A percentile compares a stretch with the other conserved stretches of the same genome.
These are phyloP conservation scores for Nomada ferruginata DNA, from an alignment of 2,888 invertebrate genomes.

Conservation along the genomic window DNA sequence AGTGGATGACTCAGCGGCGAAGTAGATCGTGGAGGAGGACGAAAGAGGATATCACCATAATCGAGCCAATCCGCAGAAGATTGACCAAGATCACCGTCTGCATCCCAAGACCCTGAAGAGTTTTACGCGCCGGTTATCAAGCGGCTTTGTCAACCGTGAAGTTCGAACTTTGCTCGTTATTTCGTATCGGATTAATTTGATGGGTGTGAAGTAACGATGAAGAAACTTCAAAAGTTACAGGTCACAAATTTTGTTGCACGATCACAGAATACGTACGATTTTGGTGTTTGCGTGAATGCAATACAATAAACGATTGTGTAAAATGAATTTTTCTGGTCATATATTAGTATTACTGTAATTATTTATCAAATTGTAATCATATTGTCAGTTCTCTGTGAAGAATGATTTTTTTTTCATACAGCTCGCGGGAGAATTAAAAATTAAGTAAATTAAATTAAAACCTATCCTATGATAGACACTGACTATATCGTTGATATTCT, in stretches of 20 bases:
- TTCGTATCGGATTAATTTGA: constrained; percentile 48
- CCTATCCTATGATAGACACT: neutral
- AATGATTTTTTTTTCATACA: no score
- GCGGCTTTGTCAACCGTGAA: constrained; percentile 63
- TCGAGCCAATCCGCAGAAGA: constrained; percentile 64
- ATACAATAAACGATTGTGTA: neutral
- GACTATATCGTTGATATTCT: constrained; percentile 8
- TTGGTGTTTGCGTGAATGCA: neutral
- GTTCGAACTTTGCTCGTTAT: constrained; percentile 57
- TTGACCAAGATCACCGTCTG: constrained; percentile 61
- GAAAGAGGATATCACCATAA: constrained; percentile 54
- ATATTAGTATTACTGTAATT: no score
- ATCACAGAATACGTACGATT: neutral
- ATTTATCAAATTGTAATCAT: no score
- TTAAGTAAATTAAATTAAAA: neutral
- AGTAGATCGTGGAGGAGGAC: constrained; percentile 45
- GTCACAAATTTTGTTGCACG: neutral
- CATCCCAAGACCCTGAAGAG: constrained; percentile 57
- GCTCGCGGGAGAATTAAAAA: no score
- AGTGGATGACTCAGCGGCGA: constrained; percentile 60
- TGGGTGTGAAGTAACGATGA: neutral
- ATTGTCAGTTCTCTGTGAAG: no score
- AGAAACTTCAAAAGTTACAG: neutral
- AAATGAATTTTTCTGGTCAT: no score
- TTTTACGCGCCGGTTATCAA: constrained; percentile 66